These are phyloP conservation scores for Cistogaster globosa DNA, from an alignment of 2,888 invertebrate species.

Conservation along the genomic window DNA sequence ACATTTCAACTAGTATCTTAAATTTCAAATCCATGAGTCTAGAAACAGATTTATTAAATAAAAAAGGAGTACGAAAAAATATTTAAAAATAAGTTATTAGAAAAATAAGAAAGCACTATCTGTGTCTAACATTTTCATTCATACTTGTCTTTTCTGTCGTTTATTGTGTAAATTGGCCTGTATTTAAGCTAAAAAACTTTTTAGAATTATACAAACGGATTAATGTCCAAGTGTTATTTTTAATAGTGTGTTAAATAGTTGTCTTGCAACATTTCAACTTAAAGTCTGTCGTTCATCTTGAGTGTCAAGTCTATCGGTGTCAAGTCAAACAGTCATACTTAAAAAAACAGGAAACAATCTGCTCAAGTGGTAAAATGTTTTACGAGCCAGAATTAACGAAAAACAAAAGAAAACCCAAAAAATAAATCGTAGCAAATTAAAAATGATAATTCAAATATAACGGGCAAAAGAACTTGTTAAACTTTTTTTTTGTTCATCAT, in stretches of 20 bases:
- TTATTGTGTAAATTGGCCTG: conserved; percentile 33
- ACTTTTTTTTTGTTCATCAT: conserved; percentile 2
- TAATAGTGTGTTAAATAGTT: conserved; percentile 60
- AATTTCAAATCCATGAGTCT: conserved; percentile 34
- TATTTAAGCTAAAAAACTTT: conserved; percentile 23
- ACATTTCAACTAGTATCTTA: conserved; percentile 30
- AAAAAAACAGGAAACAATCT: conserved; percentile 18
- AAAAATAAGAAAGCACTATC: conserved; percentile 24
- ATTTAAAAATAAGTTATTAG: conserved; percentile 16
- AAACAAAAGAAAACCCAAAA: background rate
- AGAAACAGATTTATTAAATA: conserved; percentile 8
- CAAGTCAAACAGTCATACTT: conserved; percentile 25
- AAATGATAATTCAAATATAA: conserved; percentile 17
- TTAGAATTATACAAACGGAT: background rate
- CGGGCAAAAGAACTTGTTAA: conserved; percentile 33
- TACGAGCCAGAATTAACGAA: conserved; percentile 29
- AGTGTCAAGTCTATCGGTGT: conserved; percentile 58
- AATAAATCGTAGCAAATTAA: background rate
- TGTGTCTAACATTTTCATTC: conserved; percentile 39
- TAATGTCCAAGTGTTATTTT: conserved; percentile 16
- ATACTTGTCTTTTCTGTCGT: conserved; percentile 22
- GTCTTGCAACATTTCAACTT: conserved; percentile 50
- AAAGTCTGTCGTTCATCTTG: conserved; percentile 44
- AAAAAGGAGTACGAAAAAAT: conserved; percentile 1
- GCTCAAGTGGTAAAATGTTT: conserved; percentile 46